Evolutionary conservation across 2,797 vertebrate species (phyloP), one percentile per base, ranked within the genome.

Genomic region (Columba guinea): DNA sequence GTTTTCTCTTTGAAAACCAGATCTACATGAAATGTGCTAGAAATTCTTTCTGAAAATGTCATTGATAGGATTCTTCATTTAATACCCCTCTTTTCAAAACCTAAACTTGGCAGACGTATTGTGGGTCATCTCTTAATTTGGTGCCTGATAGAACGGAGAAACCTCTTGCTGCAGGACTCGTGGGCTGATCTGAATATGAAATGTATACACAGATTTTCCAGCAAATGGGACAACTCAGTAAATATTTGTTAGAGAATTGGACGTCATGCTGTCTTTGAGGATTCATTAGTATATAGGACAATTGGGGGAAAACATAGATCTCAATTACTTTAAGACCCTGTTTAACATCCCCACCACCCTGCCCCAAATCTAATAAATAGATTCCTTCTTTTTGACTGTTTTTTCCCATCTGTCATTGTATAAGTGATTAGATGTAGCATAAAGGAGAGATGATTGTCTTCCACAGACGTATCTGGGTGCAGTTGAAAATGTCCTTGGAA

Each of bases 331-430:
- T 44, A 65, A 77, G 37, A 58, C 20, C 48, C 13, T 37, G 0
- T 39, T 69, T 85, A 56, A 9, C 77, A 14, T 67, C 0, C 14
- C 18, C 10, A 4, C 4, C 4, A 20, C 12, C 21, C 10, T 1
- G 0, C 19, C 49, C 49, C 39, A 51, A 46, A 1, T 64, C 20
- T 39, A 46, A 46, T 46, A 46, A 41, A 59, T 2, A 63, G 30
- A 34, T 46, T 75, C 11, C n/a, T 92, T 27, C 11, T 48, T 65
- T 52, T 35, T 44, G 23, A 16, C 39, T 46, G 9, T 39, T 65
- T 95, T 91, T 92, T 70, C 37, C n/a, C 13, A 17, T 41, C 32
- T 69, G 34, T 69, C 26, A 4, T 13, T 49, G 44, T 49, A 0
- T 21, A 49, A 62, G 48, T 65, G 18, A 8, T 75, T 91, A 34